A percentile compares a stretch with the other conserved stretches of the same genome.
phyloP scores from a whole-genome alignment of 2,113 vertebrate genomes.

The Baryphthengus martii region DNA sequence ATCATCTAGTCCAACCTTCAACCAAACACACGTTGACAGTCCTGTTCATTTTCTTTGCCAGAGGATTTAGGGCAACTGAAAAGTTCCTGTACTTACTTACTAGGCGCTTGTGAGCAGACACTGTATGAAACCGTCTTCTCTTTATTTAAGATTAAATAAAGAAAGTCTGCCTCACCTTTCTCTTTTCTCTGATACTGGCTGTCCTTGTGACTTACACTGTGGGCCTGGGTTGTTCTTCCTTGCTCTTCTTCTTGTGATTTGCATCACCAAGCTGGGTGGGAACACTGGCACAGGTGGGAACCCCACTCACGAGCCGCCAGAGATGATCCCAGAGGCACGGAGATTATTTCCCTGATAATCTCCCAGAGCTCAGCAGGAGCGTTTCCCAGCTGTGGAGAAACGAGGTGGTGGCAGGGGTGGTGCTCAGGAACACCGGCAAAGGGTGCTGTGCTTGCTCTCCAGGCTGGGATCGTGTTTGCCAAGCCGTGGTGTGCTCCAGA shows the following conservation, averaged over 20 bases:
- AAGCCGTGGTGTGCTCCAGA: rapidly evolving
- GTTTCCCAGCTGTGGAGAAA: neutral
- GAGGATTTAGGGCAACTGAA: neutral
- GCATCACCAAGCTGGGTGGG: neutral
- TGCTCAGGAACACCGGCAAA: neutral
- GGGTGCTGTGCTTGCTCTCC: rapidly evolving
- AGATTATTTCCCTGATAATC: neutral
- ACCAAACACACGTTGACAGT: rapidly evolving
- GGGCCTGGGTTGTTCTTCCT: neutral
- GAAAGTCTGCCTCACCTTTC: neutral
- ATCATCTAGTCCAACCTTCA: too few relatives aligned
- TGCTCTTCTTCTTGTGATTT: neutral
- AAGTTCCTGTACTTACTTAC: neutral
- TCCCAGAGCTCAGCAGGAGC: neutral
- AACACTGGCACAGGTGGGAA: neutral
- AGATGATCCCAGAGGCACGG: neutral
- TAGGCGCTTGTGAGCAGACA: neutral
- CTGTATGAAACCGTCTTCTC: neutral
- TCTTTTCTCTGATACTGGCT: neutral
- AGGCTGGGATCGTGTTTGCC: neutral
- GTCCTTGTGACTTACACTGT: neutral
- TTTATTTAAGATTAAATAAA: neutral
- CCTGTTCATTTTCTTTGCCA: neutral
- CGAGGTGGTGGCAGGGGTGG: neutral
- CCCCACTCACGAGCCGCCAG: rapidly evolving